Base-by-base conservation (phyloP, 2,888 invertebrate species). In the Nymphalis polychloros region DNA sequence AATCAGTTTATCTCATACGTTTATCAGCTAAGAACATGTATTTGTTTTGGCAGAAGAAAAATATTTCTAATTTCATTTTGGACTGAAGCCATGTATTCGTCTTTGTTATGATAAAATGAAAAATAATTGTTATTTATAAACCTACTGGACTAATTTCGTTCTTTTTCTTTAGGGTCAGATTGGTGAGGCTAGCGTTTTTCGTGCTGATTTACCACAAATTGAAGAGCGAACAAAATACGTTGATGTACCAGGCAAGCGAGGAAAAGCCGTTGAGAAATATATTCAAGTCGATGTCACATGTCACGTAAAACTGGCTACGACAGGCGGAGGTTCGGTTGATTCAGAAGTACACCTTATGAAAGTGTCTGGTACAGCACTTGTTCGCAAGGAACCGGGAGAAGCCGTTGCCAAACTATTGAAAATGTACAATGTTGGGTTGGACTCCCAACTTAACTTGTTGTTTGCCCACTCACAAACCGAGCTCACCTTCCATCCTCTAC, bases 271-370 rank as follows among this genome's bases (percentile, higher is more conserved):
- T 2, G 91, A 94, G 76, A 96, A 96, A 82, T 93, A 94, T 78
- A 93, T 95, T 50, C 94, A 95, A 77, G 94, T 95, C 8, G 95
- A 95, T 75, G 95, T 95, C 53, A 94, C 94, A 17, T 95, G 95
- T 77, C 94, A 95, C 79, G 93, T 95, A 57, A 93, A 93, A 76
- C 81, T 95, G 68, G 93, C 93, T 0, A 93, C 93, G 1, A 94
- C 94, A 8, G 94, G 94, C 4, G 94, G 94, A 8, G 92, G 93
- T 8, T 92, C 93, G 0, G 93, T 90, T 1, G 91, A 94, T 79
- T 92, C 90, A 0, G 92, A 94, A 76, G 94, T 94, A 46, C 94
- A 95, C 75, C 86, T 94, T 0, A 95, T 95, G 94, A 92, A 95
- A 77, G 95, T 95, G 6, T 95, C 95, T 16, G 95, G 95, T 57